These are phyloP conservation scores for Drosophila crucigera DNA, from an alignment of 2,888 invertebrate genomes.

Conservation along the genomic window DNA sequence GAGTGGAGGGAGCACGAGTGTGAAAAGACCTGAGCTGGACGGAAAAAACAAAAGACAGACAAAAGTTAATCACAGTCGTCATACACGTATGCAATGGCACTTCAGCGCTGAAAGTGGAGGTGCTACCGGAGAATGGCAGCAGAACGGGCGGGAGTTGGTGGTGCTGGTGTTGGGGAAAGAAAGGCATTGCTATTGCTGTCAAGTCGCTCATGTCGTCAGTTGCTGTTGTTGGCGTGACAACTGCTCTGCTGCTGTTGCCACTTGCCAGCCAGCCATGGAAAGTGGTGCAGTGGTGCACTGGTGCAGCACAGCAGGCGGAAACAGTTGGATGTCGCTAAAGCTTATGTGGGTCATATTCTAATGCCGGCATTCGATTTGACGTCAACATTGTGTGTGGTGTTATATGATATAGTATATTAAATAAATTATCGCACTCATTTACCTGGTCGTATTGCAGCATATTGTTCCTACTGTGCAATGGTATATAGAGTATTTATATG, in stretches of 20 bases:
- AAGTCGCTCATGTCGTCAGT: slow-evolving; percentile 37
- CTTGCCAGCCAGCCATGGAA: slow-evolving; percentile 46
- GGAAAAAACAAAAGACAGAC: slow-evolving; percentile 52
- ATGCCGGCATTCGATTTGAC: slow-evolving; percentile 40
- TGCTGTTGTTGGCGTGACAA: slow-evolving; percentile 47
- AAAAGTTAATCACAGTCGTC: slow-evolving; percentile 70
- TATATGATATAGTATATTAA: slow-evolving; percentile 5
- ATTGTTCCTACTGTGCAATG: slow-evolving; percentile 38
- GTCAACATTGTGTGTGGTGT: slow-evolving; percentile 8
- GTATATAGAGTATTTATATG: slow-evolving; percentile 27
- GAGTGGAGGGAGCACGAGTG: not conserved
- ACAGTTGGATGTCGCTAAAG: slow-evolving; percentile 20
- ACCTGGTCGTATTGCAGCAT: slow-evolving; percentile 80
- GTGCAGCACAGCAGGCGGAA: slow-evolving; percentile 18
- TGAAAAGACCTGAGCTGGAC: slow-evolving; percentile 13
- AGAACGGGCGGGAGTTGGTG: not conserved
- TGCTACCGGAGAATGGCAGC: not conserved
- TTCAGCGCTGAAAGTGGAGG: slow-evolving; percentile 31
- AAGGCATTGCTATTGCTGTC: slow-evolving; percentile 22
- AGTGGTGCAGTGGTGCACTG: slow-evolving; percentile 24
- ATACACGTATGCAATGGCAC: slow-evolving; percentile 55
- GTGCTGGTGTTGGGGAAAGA: not conserved
- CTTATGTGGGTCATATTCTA: slow-evolving; percentile 63
- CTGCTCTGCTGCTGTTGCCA: slow-evolving; percentile 31
- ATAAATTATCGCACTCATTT: slow-evolving; percentile 47